Evolutionary conservation across 2,797 vertebrate genomes (phyloP).

Genomic region (Kryptolebias ocellatus): DNA sequence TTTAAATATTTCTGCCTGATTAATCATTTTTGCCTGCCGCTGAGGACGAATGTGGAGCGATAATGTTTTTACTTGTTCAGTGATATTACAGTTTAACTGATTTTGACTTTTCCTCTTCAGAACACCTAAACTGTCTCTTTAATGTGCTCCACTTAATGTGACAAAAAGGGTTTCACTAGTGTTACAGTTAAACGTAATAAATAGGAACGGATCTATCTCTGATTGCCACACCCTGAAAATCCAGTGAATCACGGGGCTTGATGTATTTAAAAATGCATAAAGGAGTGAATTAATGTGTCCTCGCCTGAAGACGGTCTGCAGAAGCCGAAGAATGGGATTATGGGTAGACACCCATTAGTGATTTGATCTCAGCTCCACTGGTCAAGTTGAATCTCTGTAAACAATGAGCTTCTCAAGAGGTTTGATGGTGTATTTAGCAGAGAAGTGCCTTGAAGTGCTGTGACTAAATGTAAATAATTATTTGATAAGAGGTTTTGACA

Average conservation of each 20-base stretch:
- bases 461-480: constrained; percentile 90
- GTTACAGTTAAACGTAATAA: constrained; percentile 66
- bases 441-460: constrained; percentile 89
- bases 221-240: constrained; percentile 91
- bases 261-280: constrained; percentile 90
- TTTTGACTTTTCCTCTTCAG: too few relatives aligned
- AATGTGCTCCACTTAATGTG: too few relatives aligned
- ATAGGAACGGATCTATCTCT: constrained; percentile 51
- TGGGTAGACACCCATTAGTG: constrained; percentile 86
- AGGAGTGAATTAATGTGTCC: constrained; percentile 92
- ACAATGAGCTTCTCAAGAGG: constrained; percentile 81
- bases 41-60: too few relatives aligned
- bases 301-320: constrained; percentile 90
- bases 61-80: too few relatives aligned
- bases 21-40: too few relatives aligned
- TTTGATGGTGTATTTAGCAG: constrained; percentile 85
- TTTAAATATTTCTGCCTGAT: too few relatives aligned
- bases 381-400: constrained; percentile 90
- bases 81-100: too few relatives aligned
- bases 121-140: too few relatives aligned
- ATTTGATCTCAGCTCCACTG: constrained; percentile 85
- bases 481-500: constrained; percentile 85
- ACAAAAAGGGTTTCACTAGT: too few relatives aligned
- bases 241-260: constrained; percentile 76
- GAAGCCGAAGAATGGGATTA: constrained; percentile 85